Evolutionary conservation across 1,140 invertebrate species (phyloP), one percentile per base, ranked within the genome.

Genomic region (Drosophila mayri): DNA sequence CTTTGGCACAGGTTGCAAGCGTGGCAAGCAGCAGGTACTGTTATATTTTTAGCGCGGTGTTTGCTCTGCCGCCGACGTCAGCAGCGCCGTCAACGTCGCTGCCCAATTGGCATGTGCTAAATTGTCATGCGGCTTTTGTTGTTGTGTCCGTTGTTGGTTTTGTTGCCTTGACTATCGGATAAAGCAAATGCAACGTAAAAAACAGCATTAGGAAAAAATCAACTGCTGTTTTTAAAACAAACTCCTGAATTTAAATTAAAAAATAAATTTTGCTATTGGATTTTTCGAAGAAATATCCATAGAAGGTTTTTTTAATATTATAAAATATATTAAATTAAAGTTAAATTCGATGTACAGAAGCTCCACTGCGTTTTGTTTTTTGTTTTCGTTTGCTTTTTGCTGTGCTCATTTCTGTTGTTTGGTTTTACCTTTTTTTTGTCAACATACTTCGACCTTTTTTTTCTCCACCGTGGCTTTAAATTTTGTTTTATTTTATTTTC

Each of bases 61-160:
- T 68, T 20, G 52, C 50, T 49, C 35, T 62, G 62, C 10, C 43
- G 43, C n/a, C 60, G 40, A 66, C 63, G 59, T 35, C 16, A n/a
- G 52, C 50, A 18, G 62, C 22, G 50, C n/a, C 20, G 73, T 47
- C 16, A 28, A 12, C 68, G 49, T 40, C 41, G 70, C 72, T 64
- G 61, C 30, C 65, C 80, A 87, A 82, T 82, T 82, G 80, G 72
- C 84, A 88, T 88, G 83, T 84, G 83, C 82, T 82, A 82, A 86
- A 87, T 86, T 79, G 64, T 68, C 59, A 65, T 76, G 58, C 59
- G 66, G 70, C 44, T 62, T 14, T 71, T 79, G 66, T 61, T 73
- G 40, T 35, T 68, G 54, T 18, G 37, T 40, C 18, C 49, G 59
- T 46, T 63, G 55, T 37, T 60, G 58, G 25, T 38, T 62, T 40